These are phyloP conservation scores for Phyllotis vaccarum DNA, from an alignment of 2,797 vertebrate genomes.

Conservation along the genomic window DNA sequence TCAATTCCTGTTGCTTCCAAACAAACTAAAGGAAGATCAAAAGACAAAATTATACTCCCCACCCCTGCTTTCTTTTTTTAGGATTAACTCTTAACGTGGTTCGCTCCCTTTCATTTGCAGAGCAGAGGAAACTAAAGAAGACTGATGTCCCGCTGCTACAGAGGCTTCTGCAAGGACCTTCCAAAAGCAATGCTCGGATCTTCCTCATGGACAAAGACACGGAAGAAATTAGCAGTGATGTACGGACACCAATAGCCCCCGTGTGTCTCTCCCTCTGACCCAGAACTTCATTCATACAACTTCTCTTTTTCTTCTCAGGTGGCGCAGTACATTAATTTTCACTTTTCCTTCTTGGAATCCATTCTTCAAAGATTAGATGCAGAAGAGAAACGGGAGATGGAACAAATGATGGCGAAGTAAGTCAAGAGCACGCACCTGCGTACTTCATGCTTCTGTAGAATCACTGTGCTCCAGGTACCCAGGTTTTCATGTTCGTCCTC, in stretches of 20 bases:
- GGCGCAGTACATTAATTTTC: constrained; percentile 95
- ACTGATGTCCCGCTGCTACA: constrained; percentile 94
- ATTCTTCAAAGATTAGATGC: constrained; percentile 92
- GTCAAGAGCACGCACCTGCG: background rate
- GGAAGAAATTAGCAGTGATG: constrained; percentile 95
- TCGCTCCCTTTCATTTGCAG: constrained; percentile 78
- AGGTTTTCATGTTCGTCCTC: background rate
- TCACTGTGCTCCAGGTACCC: background rate
- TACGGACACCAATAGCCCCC: constrained; percentile 82
- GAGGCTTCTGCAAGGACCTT: constrained; percentile 94
- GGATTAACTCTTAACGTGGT: background rate
- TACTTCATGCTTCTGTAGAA: background rate
- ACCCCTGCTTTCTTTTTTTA: background rate
- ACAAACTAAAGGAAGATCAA: background rate
- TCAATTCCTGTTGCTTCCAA: background rate
- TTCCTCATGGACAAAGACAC: constrained; percentile 95
- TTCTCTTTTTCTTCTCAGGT: constrained; percentile 88
- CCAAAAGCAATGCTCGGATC: constrained; percentile 93
- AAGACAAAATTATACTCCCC: background rate
- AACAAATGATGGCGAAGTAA: constrained; percentile 91
- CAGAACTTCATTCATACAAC: background rate
- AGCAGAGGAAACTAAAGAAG: constrained; percentile 91
- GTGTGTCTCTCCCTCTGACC: background rate
- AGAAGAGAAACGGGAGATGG: constrained; percentile 92
- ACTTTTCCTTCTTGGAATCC: constrained; percentile 92